A percentile compares a stretch with the other conserved stretches of the same genome.
These are phyloP conservation scores for Dryobota labecula DNA, from an alignment of 2,888 invertebrate species.

Conservation along the genomic window DNA sequence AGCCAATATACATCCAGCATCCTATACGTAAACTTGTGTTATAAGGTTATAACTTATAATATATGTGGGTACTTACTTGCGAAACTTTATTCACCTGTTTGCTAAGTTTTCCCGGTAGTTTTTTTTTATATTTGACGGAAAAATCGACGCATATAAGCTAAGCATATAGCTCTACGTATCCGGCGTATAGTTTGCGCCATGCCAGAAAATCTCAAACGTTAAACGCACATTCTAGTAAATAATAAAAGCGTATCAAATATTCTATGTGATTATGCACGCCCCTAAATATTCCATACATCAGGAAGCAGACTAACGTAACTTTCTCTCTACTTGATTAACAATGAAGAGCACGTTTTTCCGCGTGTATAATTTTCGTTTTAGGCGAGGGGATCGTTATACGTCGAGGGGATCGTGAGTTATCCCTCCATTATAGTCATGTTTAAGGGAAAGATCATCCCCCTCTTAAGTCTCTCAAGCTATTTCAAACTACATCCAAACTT, in stretches of 20 bases:
- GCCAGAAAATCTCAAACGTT: background rate
- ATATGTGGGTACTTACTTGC: background rate
- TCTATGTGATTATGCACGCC: slow-evolving; percentile 45
- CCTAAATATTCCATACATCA: slow-evolving; percentile 49
- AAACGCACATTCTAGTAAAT: slow-evolving; percentile 1
- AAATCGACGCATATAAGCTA: too few species aligned
- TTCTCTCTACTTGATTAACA: slow-evolving; percentile 56
- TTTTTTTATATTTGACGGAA: background rate
- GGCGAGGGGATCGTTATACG: slow-evolving; percentile 42
- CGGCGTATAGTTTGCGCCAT: background rate
- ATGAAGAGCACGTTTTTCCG: slow-evolving; percentile 62
- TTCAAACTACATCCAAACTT: slow-evolving; percentile 58
- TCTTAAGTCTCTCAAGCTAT: slow-evolving; percentile 46
- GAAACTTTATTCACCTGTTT: background rate
- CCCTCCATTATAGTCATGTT: slow-evolving; percentile 71
- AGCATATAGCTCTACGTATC: background rate
- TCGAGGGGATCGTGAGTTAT: slow-evolving; percentile 69
- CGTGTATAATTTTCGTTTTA: slow-evolving; percentile 70
- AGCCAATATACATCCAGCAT: background rate
- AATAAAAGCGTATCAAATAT: slow-evolving; percentile 28
- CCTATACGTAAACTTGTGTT: background rate
- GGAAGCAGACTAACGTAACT: slow-evolving; percentile 50
- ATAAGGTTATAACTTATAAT: background rate
- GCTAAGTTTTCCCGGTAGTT: background rate
- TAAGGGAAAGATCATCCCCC: slow-evolving; percentile 67